These are phyloP conservation scores for Micromussa lordhowensis DNA, from an alignment of 92 coral and sea anemone genomes.

Conservation along the genomic window DNA sequence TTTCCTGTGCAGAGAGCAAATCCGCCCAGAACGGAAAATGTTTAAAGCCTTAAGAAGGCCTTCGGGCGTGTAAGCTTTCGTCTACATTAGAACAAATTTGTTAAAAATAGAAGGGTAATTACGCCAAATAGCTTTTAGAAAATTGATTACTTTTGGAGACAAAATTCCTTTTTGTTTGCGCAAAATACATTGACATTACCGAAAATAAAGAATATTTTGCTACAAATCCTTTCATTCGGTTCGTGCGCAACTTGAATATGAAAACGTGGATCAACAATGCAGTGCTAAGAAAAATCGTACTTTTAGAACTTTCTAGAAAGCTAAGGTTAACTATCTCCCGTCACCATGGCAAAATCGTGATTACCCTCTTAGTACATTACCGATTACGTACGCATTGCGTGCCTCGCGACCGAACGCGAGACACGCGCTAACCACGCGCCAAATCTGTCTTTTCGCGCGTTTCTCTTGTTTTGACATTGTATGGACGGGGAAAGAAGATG, in stretches of 20 bases:
- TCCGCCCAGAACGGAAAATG: slow-evolving; percentile 30
- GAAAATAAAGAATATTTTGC: not conserved
- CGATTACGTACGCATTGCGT: not conserved
- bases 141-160: slow-evolving; percentile 7
- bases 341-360: slow-evolving; percentile 12
- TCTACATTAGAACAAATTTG: slow-evolving; percentile 38
- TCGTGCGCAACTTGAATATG: not conserved
- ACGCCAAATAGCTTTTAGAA: slow-evolving; percentile 14
- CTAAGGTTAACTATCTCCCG: not conserved
- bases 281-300: not conserved
- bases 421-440: slow-evolving; percentile 12
- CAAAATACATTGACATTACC: slow-evolving; percentile 6
- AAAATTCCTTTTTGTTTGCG: not conserved
- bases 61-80: slow-evolving; percentile 32
- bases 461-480: not conserved
- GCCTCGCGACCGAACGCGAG: slow-evolving; percentile 7
- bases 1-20: slow-evolving; percentile 23
- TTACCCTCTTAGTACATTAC: not conserved
- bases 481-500: not conserved
- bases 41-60: slow-evolving; percentile 23
- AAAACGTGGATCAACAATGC: not conserved
- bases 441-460: not conserved
- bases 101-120: slow-evolving; percentile 30
- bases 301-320: not conserved
- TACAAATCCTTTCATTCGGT: not conserved